A percentile compares a stretch with the other conserved stretches of the same genome.
Evolutionary conservation across 2,797 vertebrate genomes (phyloP).

Genomic region (Sitta carolinensis): DNA sequence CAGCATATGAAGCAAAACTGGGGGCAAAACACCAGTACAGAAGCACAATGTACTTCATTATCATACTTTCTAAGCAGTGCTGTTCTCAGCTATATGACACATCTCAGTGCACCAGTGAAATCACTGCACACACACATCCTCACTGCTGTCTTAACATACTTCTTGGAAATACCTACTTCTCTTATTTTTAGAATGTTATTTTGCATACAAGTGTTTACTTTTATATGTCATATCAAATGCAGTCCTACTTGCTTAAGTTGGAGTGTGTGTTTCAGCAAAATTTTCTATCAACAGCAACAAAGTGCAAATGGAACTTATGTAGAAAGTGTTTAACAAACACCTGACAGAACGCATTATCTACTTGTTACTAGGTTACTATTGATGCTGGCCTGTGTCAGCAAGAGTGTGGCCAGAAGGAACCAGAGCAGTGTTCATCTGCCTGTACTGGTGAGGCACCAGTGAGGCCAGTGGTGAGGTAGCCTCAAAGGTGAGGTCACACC

Average conservation of each 20-base stretch:
- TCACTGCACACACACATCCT: neutral
- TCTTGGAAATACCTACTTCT: neutral
- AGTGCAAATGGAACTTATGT: neutral
- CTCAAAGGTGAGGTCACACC: neutral
- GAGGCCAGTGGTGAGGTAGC: neutral
- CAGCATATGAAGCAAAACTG: neutral
- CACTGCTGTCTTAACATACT: neutral
- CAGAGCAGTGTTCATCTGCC: fast-evolving
- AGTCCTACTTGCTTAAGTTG: neutral
- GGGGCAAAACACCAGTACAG: neutral
- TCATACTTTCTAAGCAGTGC: neutral
- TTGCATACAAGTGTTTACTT: neutral
- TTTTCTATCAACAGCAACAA: neutral
- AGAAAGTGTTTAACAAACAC: neutral
- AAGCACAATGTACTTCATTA: neutral
- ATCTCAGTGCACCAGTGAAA: neutral
- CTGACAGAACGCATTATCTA: neutral
- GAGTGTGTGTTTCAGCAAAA: neutral
- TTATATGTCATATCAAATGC: neutral
- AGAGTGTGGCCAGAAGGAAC: neutral
- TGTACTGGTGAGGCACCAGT: neutral
- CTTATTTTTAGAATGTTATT: neutral
- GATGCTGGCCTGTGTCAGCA: neutral
- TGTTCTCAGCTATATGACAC: neutral
- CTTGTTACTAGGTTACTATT: neutral